A percentile compares a stretch with the other conserved stretches of the same genome.
phyloP scores from a whole-genome alignment of 2,113 vertebrate species.

The Esox niger region DNA sequence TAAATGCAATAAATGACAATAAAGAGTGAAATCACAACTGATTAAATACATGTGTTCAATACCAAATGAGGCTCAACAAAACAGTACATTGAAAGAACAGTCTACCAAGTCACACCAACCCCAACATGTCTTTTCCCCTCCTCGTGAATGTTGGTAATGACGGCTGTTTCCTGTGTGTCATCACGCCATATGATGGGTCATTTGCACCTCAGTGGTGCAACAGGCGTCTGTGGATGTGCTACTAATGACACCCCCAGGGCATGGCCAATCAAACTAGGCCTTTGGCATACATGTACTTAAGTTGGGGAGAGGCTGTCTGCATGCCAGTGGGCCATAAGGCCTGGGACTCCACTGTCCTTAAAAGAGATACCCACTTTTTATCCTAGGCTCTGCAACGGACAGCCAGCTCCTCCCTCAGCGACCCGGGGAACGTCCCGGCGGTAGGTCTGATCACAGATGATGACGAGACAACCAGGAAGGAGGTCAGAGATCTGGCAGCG shows the following conservation, averaged over 20 bases:
- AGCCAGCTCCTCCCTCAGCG: slow-evolving; percentile 3
- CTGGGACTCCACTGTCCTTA: slow-evolving; percentile 17
- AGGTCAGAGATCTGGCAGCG: too few relatives aligned
- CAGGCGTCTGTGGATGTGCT: slow-evolving; percentile 52
- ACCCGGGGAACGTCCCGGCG: slow-evolving; percentile 11
- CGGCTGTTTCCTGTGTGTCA: slow-evolving; percentile 45
- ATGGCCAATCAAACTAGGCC: slow-evolving; percentile 38
- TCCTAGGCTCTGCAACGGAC: slow-evolving; percentile 17
- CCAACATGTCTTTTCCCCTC: slow-evolving; percentile 15
- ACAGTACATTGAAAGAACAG: background rate
- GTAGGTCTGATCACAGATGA: too few relatives aligned
- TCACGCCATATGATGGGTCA: slow-evolving; percentile 60
- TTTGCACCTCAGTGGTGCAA: slow-evolving; percentile 57
- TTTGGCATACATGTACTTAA: slow-evolving; percentile 25
- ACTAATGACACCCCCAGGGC: slow-evolving; percentile 70
- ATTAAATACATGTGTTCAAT: background rate
- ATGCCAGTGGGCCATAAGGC: slow-evolving; percentile 37
- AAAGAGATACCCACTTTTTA: background rate
- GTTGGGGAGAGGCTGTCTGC: slow-evolving; percentile 33
- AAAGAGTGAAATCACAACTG: too few relatives aligned
- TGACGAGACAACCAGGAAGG: too few relatives aligned
- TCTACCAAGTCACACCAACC: background rate
- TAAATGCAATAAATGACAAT: too few relatives aligned
- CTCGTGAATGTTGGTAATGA: slow-evolving; percentile 33
- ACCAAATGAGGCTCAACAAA: background rate